Evolutionary conservation across 2,113 vertebrate species (phyloP), one percentile per base, ranked within the genome.

Genomic region (Gadus chalcogrammus): DNA sequence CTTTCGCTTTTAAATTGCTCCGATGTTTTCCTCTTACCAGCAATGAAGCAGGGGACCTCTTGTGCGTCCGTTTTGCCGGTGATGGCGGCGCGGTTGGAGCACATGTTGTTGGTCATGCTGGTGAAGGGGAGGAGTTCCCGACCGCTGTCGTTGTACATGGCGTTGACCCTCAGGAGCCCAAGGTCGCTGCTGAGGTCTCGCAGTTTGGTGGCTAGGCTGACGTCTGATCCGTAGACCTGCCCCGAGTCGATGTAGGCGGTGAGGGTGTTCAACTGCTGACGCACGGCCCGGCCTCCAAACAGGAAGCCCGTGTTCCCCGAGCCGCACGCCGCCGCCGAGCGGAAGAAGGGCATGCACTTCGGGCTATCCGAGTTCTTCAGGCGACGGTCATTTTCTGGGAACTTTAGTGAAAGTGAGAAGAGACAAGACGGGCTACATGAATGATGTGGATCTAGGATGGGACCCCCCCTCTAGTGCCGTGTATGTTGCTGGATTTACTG

Each of bases 311-410:
- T 78, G 63, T 84, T 64, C 4, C 90, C 90, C 0, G 61, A 73
- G 0, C 88, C 67, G 22, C 94, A 97, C 0, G 84, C 76, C 0
- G 95, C 83, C 0, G 93, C 85, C 0, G 95, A 94, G 63, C 91
- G 93, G 71, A 89, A 91, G 81, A 95, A 94, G 0, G 95, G 93
- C 0, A 98, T 89, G 78, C 96, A 97, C 3, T 88, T 88, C 74
- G 42, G 2, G 42, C 0, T 24, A 24, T 0, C 16, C 0, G 71
- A 82, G 61, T 86, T 58, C 15, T 58, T 17, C 55, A n/a, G 16
- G 0, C 86, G 74, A 7, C 90, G 87, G 1, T 88, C 81, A 65
- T 96, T 95, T 0, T 85, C 24, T 70, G 0, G 96, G 95, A 70
- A 95, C 91, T n/a, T 58, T 48, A 9, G 42, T 48, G 42, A 7